A percentile compares a stretch with the other conserved stretches of the same genome.
phyloP scores from a whole-genome alignment of 2,797 vertebrate genomes.

The Apogon hyalosoma region DNA sequence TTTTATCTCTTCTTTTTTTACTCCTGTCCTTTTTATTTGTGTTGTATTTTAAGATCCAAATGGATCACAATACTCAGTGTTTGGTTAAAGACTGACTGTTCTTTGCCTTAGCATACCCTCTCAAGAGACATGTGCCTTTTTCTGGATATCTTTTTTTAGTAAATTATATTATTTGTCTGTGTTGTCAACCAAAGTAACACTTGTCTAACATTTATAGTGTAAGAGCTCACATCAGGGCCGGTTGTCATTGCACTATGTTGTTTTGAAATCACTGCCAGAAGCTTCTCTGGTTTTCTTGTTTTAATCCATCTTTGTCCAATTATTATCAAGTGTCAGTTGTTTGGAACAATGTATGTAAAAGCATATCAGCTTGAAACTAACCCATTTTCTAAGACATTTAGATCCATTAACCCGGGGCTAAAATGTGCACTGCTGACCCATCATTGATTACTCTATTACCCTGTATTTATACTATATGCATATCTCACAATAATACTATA shows the following conservation, averaged over 20 bases:
- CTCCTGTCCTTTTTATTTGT: constrained; percentile 13
- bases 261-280: background rate
- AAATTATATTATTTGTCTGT: background rate
- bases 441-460: too few relatives aligned
- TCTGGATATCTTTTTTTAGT: constrained; percentile 8
- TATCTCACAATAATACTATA: background rate
- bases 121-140: constrained; percentile 61
- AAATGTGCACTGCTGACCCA: background rate
- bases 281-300: background rate
- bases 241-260: background rate
- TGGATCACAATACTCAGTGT: constrained; percentile 10
- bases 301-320: background rate
- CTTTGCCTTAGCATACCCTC: constrained; percentile 33
- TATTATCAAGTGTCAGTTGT: background rate
- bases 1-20: constrained; percentile 25
- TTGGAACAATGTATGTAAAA: background rate
- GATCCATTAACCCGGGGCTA: too few relatives aligned
- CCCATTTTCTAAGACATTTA: background rate
- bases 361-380: constrained; percentile 1
- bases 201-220: background rate
- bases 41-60: constrained; percentile 15
- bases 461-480: background rate
- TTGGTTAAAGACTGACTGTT: constrained; percentile 19
- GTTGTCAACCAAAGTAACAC: constrained; percentile 35
- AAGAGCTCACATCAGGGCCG: background rate